These are phyloP conservation scores for Clarias laeviceps DNA, from an alignment of 2,797 vertebrate genomes.

Conservation along the genomic window DNA sequence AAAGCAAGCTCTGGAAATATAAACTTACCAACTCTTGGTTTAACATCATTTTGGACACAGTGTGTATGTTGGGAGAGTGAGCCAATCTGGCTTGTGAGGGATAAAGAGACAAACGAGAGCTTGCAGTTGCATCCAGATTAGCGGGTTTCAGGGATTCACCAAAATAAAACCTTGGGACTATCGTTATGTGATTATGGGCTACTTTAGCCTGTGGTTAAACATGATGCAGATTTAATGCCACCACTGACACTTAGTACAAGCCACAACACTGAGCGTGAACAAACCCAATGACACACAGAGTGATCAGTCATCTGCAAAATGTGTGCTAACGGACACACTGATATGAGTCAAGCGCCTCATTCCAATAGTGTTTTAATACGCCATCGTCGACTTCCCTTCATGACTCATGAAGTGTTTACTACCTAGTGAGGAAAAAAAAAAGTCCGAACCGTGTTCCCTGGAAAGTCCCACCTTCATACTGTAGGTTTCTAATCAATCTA, in stretches of 20 bases:
- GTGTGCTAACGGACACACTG: conserved; percentile 9
- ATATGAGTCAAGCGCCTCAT: conserved; percentile 2
- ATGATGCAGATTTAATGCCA: conserved; percentile 26
- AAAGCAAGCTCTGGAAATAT: conserved; percentile 17
- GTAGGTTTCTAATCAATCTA: too few relatives aligned
- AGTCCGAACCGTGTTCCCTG: too few relatives aligned
- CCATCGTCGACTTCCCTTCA: neutral
- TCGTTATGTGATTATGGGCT: conserved; percentile 19
- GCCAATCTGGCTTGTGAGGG: conserved; percentile 19
- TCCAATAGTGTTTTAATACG: conserved; percentile 17
- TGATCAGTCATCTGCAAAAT: conserved; percentile 31
- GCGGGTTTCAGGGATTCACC: conserved; percentile 63
- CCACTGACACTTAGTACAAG: conserved; percentile 21
- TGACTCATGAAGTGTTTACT: neutral
- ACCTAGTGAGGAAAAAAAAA: neutral
- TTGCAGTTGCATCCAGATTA: conserved; percentile 63
- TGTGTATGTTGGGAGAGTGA: conserved; percentile 13
- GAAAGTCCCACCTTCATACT: too few relatives aligned
- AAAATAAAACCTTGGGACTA: conserved; percentile 23
- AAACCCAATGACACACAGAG: conserved; percentile 25
- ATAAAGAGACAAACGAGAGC: conserved; percentile 28
- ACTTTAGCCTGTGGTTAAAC: conserved; percentile 1
- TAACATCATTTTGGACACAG: conserved; percentile 28
- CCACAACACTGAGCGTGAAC: conserved; percentile 38
- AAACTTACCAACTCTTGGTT: neutral